A percentile compares a stretch with the other conserved stretches of the same genome.
phyloP scores from a whole-genome alignment of 2,888 invertebrate genomes.

The Heliconius ismenius region DNA sequence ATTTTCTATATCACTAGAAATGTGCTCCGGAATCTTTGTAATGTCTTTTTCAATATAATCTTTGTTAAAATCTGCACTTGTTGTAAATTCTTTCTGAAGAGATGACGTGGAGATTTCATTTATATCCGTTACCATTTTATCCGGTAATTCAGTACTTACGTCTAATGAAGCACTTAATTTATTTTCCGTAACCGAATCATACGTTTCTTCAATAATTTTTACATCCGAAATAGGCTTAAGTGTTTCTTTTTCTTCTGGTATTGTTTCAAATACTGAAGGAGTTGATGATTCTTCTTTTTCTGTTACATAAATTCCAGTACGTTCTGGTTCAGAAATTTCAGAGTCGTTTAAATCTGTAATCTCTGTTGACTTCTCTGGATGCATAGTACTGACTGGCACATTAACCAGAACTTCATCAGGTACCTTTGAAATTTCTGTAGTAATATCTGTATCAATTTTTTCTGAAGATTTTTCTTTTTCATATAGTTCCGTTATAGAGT shows the following conservation, averaged over 20 bases:
- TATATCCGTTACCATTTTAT: not conserved
- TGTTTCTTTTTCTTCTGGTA: slow-evolving; percentile 31
- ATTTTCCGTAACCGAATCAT: slow-evolving; percentile 27
- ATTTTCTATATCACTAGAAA: not conserved
- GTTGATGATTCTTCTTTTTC: slow-evolving; percentile 17
- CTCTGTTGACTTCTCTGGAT: slow-evolving; percentile 17
- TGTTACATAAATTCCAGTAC: slow-evolving; percentile 1
- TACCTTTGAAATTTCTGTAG: slow-evolving; percentile 25
- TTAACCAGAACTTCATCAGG: not conserved
- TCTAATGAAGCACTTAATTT: slow-evolving; percentile 30
- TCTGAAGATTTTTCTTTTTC: slow-evolving; percentile 30
- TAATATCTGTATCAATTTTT: slow-evolving; percentile 12
- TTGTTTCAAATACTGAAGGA: slow-evolving; percentile 1
- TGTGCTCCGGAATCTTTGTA: slow-evolving; percentile 13
- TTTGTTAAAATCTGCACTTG: slow-evolving; percentile 12
- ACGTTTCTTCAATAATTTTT: slow-evolving; percentile 32
- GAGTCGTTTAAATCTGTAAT: slow-evolving; percentile 7
- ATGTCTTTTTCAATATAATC: not conserved
- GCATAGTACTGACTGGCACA: not conserved
- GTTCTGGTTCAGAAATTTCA: slow-evolving; percentile 1
- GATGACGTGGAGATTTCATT: not conserved
- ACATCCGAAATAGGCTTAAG: slow-evolving; percentile 15
- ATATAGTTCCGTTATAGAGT: slow-evolving; percentile 15
- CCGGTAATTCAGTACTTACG: slow-evolving; percentile 13
- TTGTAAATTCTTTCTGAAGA: not conserved